A percentile compares a stretch with the other conserved stretches of the same genome.
phyloP scores from a whole-genome alignment of 2,113 vertebrate species.

The Rhinichthys klamathensis region DNA sequence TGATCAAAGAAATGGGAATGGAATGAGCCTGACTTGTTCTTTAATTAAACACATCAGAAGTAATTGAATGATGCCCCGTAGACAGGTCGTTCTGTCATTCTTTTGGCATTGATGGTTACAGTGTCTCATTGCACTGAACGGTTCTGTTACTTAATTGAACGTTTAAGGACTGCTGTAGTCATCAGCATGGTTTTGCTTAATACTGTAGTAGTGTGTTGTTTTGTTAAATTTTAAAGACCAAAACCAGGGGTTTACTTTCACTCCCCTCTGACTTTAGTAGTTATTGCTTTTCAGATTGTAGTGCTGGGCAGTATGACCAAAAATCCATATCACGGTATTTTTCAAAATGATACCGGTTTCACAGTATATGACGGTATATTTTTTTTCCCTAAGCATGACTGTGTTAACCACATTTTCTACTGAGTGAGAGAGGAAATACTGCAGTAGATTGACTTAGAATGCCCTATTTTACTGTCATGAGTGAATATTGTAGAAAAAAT shows the following conservation, averaged over 20 bases:
- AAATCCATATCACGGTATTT: no score
- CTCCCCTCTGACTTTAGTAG: neutral
- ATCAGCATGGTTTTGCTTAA: conserved; percentile 61
- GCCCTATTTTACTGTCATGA: no score
- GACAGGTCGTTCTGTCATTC: neutral
- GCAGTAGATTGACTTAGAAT: no score
- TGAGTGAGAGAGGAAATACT: no score
- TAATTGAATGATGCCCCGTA: conserved; percentile 13
- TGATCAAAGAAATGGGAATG: conserved; percentile 35
- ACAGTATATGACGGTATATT: no score
- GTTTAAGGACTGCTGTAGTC: conserved; percentile 10
- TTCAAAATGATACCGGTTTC: no score
- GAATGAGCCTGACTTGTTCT: conserved; percentile 30
- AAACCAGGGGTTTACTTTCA: neutral
- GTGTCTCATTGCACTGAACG: neutral
- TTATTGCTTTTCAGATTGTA: neutral
- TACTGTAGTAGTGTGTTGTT: conserved; percentile 23
- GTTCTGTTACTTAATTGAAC: conserved; percentile 15
- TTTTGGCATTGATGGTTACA: conserved; percentile 12
- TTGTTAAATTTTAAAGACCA: neutral
- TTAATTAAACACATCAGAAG: conserved; percentile 48
- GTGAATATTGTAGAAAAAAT: no score
- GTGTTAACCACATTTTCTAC: no score
- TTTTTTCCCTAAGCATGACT: no score
- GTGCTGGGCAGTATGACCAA: no score